Percentiles rank a stretch among this genome's conserved stretches.
Evolutionary conservation across 2,113 vertebrate species (phyloP).

Genomic region (Crocuta crocuta): DNA sequence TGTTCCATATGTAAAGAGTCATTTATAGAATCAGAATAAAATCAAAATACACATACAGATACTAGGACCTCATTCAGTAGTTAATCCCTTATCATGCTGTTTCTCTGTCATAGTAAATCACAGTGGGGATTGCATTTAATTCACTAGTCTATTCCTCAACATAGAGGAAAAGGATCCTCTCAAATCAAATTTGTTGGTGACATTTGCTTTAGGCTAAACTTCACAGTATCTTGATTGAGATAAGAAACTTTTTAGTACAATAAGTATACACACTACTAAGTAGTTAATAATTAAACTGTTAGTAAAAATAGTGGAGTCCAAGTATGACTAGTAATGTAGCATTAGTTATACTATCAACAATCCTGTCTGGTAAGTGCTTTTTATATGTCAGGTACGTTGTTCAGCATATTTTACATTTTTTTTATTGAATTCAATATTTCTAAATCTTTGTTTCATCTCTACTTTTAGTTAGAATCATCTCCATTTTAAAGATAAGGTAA

Average conservation of each 20-base stretch:
- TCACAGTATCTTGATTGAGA: not conserved
- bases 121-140: not conserved
- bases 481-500: not conserved
- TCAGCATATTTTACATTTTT: slow-evolving; percentile 14
- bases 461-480: not conserved
- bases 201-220: not conserved
- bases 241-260: not conserved
- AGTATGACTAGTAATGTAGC: not conserved
- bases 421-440: not conserved
- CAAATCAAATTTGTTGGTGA: not conserved
- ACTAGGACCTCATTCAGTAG: not conserved
- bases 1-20: not conserved
- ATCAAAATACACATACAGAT: not conserved
- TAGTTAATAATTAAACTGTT: not conserved
- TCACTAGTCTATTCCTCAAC: not conserved
- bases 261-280: not conserved
- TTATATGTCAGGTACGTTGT: not conserved
- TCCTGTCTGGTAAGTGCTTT: not conserved
- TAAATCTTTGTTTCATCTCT: not conserved
- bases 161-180: not conserved
- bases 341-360: not conserved
- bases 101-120: not conserved
- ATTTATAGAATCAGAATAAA: not conserved
- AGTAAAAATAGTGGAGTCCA: not conserved
- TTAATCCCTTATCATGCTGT: not conserved